phyloP scores from a whole-genome alignment of 1,140 invertebrate genomes.

The Cataglyphis hispanica region DNA sequence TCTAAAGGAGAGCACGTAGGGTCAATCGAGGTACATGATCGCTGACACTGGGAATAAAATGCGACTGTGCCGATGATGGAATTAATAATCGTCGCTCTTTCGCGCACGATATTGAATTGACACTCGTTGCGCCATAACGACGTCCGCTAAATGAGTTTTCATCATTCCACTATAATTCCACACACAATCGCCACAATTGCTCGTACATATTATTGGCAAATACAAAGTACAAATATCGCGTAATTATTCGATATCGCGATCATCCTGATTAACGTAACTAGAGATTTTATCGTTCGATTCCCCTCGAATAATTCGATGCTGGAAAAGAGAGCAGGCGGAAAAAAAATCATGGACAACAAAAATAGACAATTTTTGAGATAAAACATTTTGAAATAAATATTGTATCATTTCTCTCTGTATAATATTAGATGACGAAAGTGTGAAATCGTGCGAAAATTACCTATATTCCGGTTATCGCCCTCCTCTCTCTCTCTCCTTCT shows the following conservation, averaged over 20 bases:
- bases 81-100: conserved; percentile 27
- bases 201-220: neutral
- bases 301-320: neutral
- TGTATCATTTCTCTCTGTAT: neutral
- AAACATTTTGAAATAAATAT: neutral
- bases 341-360: neutral
- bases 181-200: neutral
- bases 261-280: neutral
- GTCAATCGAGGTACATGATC: conserved; percentile 45
- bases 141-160: conserved; percentile 4
- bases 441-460: neutral
- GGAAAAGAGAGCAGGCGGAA: neutral
- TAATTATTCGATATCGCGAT: neutral
- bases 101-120: neutral
- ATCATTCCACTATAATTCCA: neutral
- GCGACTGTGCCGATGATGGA: conserved; percentile 11
- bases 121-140: neutral
- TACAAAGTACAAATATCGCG: neutral
- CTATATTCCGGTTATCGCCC: neutral
- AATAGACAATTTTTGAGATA: neutral
- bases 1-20: conserved; percentile 31
- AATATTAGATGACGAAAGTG: too few relatives aligned
- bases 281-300: neutral
- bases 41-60: neutral
- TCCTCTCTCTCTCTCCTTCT: too few relatives aligned